phyloP scores from a whole-genome alignment of 1,140 invertebrate species.

The Papilio polytes region DNA sequence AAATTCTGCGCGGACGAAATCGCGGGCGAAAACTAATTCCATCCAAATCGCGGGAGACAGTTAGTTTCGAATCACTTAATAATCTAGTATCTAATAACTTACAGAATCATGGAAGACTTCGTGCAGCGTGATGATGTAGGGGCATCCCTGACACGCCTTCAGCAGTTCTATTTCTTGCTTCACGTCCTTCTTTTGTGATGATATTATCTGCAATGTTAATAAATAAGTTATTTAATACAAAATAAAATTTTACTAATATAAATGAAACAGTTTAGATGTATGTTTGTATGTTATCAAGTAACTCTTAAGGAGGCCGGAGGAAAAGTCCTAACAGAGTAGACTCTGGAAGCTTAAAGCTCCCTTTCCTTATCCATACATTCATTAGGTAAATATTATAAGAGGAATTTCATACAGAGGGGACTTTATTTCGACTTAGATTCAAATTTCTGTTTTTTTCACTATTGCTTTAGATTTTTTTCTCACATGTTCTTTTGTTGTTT shows the following conservation, averaged over 20 bases:
- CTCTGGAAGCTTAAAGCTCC: background rate
- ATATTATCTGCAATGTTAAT: conserved; percentile 87
- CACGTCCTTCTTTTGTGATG: conserved; percentile 90
- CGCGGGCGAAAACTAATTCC: too few species aligned
- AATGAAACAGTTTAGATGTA: background rate
- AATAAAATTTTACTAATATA: conserved; percentile 5
- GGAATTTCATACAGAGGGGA: too few species aligned
- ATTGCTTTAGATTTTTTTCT: too few species aligned
- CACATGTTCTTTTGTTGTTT: too few species aligned
- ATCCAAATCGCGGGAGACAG: too few species aligned
- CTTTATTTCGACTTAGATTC: too few species aligned
- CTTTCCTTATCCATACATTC: too few species aligned
- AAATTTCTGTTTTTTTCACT: too few species aligned
- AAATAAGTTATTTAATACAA: background rate
- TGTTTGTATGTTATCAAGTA: background rate
- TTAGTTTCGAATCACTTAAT: too few species aligned
- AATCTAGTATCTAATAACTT: conserved; percentile 45
- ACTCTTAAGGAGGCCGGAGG: background rate
- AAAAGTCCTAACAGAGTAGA: too few species aligned
- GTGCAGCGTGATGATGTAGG: conserved; percentile 93
- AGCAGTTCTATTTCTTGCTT: conserved; percentile 91
- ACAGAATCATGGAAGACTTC: conserved; percentile 93
- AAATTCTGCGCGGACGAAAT: too few species aligned
- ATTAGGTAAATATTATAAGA: too few species aligned
- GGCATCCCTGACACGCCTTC: conserved; percentile 92